These are phyloP conservation scores for Eueremaeus valkanovi DNA, from an alignment of 2,888 invertebrate species.

Conservation along the genomic window DNA sequence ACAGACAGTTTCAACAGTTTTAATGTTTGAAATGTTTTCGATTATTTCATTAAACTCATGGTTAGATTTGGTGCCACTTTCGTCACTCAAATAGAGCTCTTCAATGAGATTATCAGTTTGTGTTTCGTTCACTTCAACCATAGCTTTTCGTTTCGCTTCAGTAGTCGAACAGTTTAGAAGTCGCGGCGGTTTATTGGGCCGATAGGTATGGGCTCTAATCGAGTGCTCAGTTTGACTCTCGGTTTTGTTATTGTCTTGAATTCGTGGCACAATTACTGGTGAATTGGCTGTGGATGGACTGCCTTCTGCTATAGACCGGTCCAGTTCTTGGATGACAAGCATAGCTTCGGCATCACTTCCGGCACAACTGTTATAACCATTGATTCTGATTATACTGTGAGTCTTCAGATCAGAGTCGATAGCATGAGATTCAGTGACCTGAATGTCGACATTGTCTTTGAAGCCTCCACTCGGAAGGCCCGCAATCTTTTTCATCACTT, in stretches of 20 bases:
- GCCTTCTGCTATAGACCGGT: slow-evolving; percentile 41
- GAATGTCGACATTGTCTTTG: neutral
- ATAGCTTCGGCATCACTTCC: slow-evolving; percentile 39
- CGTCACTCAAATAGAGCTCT: slow-evolving; percentile 41
- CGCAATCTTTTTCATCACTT: slow-evolving; percentile 28
- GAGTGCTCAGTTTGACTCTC: neutral
- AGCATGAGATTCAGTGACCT: neutral
- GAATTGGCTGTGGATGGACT: slow-evolving; percentile 27
- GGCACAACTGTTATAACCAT: neutral
- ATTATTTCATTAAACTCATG: too few relatives aligned
- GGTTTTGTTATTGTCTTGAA: neutral
- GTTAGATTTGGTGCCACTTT: slow-evolving; percentile 5
- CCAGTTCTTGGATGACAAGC: slow-evolving; percentile 39
- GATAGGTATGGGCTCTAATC: neutral
- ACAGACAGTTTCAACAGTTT: neutral
- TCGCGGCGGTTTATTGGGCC: slow-evolving; percentile 24
- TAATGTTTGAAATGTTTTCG: too few relatives aligned
- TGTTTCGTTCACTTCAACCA: slow-evolving; percentile 40
- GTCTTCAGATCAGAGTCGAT: too few relatives aligned
- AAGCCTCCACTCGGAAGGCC: neutral
- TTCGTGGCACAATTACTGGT: slow-evolving; percentile 8
- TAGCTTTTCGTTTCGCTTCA: neutral
- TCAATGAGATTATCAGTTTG: slow-evolving; percentile 47
- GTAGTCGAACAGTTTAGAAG: neutral
- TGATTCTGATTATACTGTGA: neutral